Evolutionary conservation across 1,140 invertebrate genomes (phyloP), one percentile per base, ranked within the genome.

Genomic region (Drosophila suzukii): DNA sequence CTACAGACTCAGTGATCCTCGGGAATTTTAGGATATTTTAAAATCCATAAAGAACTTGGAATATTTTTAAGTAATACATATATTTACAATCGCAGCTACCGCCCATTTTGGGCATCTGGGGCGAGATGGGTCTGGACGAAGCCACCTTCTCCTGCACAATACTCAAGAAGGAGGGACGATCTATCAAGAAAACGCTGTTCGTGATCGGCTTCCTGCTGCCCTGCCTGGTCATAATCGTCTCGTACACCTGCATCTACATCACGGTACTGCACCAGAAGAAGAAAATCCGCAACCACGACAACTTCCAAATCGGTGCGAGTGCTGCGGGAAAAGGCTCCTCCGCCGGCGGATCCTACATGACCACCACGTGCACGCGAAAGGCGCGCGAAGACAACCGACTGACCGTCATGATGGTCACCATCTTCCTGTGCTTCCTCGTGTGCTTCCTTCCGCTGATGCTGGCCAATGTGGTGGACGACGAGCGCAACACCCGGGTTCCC

Each of bases 381-480:
- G 73, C 71, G 11, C 93, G 96, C 67, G 96, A 97, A 79, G 96
- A 97, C 84, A 95, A 95, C 15, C 93, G 96, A 32, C 93, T 98
- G 15, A 97, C 97, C 2, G 95, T 95, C 63, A 94, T 97, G 73
- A 97, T 98, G 96, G 93, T 97, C 38, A 95, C 95, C 11, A 98
- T 98, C 81, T 98, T 98, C 91, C 93, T 96, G 12, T 96, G 96
- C 81, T 98, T 97, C 92, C 92, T 97, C 1, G 92, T 96, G 24
- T 97, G 96, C 83, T 98, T 97, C 92, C 93, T 97, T 56, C 97
- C 97, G 0, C 93, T 97, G 39, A 97, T 97, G 95, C 93, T 97
- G 50, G 96, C 96, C 78, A 98, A 97, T 92, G 96, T 97, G 12
- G 94, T 96, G 43, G 96, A 97, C 90, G 96, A 97, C 80, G 94